Percentiles rank a stretch among this genome's conserved stretches.
phyloP scores from a whole-genome alignment of 2,797 vertebrate species.

The Selene dorsalis region DNA sequence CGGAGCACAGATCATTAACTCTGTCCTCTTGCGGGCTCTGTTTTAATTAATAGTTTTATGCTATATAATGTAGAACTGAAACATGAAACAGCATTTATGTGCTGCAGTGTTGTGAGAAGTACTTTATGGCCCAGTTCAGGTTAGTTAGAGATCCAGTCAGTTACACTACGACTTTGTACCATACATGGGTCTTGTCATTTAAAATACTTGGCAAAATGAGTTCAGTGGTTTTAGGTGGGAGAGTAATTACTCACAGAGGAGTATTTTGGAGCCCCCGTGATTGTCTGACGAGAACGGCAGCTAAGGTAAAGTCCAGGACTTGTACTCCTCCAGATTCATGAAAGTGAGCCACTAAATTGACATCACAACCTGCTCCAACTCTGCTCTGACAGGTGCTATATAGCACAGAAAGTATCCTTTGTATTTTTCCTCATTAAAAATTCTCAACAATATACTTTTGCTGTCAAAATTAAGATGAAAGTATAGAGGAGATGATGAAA shows the following conservation, averaged over 20 bases:
- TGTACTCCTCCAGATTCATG: not conserved
- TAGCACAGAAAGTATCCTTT: not conserved
- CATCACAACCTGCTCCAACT: not conserved
- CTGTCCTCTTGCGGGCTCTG: slow-evolving; percentile 38
- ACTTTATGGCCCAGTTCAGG: slow-evolving; percentile 52
- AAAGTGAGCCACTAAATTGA: not conserved
- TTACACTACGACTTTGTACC: slow-evolving; percentile 29
- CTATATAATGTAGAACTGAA: slow-evolving; percentile 58
- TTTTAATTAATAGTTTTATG: slow-evolving; percentile 72
- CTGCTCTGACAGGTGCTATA: no score
- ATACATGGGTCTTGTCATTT: slow-evolving; percentile 36
- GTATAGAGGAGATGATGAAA: slow-evolving; percentile 16
- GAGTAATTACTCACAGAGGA: slow-evolving; percentile 8
- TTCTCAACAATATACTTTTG: not conserved
- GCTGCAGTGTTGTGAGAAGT: slow-evolving; percentile 33
- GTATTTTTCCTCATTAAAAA: not conserved
- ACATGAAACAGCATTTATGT: slow-evolving; percentile 54
- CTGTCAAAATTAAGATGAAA: slow-evolving; percentile 7
- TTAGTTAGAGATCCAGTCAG: slow-evolving; percentile 49
- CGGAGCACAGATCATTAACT: slow-evolving; percentile 71
- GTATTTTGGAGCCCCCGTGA: slow-evolving; percentile 5
- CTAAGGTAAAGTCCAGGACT: not conserved
- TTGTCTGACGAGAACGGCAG: not conserved
- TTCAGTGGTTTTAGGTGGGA: slow-evolving; percentile 3
- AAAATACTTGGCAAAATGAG: slow-evolving; percentile 31